phyloP scores from a whole-genome alignment of 2,888 invertebrate species.

The Drosophila infuscata region DNA sequence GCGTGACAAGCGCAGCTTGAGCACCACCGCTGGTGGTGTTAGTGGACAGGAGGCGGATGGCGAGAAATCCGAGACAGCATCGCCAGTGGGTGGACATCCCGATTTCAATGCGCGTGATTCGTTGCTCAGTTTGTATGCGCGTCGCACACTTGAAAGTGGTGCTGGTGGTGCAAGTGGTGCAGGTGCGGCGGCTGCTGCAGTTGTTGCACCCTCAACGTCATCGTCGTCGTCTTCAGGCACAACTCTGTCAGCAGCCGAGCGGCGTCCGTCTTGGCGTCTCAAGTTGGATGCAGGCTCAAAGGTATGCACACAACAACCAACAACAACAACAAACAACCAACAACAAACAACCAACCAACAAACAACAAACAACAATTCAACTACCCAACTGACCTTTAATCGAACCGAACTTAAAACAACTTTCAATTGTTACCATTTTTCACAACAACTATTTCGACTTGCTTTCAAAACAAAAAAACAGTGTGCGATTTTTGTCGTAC shows the following conservation, averaged over 20 bases:
- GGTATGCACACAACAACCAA: constrained; percentile 86
- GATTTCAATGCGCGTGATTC: constrained; percentile 77
- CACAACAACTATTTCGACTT: constrained; percentile 38
- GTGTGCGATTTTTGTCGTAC: constrained; percentile 32
- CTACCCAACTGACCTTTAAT: constrained; percentile 46
- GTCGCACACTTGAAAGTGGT: constrained; percentile 61
- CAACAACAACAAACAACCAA: constrained; percentile 36
- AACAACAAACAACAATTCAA: constrained; percentile 22
- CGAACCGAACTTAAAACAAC: constrained; percentile 32
- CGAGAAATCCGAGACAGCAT: constrained; percentile 59
- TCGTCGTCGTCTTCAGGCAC: constrained; percentile 46
- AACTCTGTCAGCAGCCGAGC: constrained; percentile 86
- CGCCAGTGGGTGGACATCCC: constrained; percentile 56
- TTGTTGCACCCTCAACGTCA: constrained; percentile 46
- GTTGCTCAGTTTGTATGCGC: constrained; percentile 67
- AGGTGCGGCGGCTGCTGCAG: constrained; percentile 35
- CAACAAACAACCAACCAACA: constrained; percentile 29
- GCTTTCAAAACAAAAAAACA: constrained; percentile 35
- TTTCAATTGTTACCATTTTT: constrained; percentile 4
- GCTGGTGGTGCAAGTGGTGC: constrained; percentile 30
- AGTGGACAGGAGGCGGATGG: constrained; percentile 58
- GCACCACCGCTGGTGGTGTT: constrained; percentile 28
- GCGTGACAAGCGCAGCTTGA: constrained; percentile 84
- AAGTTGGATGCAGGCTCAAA: constrained; percentile 95
- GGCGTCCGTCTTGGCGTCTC: constrained; percentile 96